A percentile compares a stretch with the other conserved stretches of the same genome.
phyloP scores from a whole-genome alignment of 2,113 vertebrate genomes.

The Notarius lentiginosus region DNA sequence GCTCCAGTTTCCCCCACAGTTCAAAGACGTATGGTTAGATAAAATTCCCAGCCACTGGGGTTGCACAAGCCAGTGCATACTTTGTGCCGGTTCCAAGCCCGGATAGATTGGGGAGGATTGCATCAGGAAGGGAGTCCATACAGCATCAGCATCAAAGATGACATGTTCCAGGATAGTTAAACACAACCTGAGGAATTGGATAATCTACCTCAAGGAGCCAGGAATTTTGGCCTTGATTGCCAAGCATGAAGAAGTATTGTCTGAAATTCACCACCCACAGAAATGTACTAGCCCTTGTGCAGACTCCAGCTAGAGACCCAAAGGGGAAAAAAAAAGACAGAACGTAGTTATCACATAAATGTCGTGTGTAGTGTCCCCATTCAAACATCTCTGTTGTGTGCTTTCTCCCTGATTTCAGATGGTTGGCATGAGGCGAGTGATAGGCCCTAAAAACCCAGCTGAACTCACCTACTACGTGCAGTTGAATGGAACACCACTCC shows the following conservation, averaged over 20 bases:
- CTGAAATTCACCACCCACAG: neutral
- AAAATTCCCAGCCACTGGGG: no score
- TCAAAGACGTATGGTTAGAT: no score
- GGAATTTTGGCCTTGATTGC: neutral
- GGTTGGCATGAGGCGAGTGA: constrained; percentile 89
- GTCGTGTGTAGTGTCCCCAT: neutral
- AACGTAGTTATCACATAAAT: neutral
- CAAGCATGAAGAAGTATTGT: neutral
- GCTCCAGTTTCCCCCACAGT: no score
- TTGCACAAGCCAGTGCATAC: no score
- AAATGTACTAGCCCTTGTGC: neutral
- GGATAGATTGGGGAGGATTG: no score
- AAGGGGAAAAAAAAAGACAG: neutral
- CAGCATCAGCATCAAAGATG: neutral
- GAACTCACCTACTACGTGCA: constrained; percentile 94
- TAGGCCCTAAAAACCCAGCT: constrained; percentile 86
- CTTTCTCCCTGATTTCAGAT: constrained; percentile 74
- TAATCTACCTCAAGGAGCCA: neutral
- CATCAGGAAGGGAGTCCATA: neutral
- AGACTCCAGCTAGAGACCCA: neutral
- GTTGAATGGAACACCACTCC: constrained; percentile 81
- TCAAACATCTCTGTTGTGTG: neutral
- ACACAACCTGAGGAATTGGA: neutral
- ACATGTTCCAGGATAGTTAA: neutral
- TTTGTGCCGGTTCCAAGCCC: no score